Evolutionary conservation across 2,888 invertebrate genomes (phyloP), one percentile per base, ranked within the genome.

Genomic region (Torymus tubicola): DNA sequence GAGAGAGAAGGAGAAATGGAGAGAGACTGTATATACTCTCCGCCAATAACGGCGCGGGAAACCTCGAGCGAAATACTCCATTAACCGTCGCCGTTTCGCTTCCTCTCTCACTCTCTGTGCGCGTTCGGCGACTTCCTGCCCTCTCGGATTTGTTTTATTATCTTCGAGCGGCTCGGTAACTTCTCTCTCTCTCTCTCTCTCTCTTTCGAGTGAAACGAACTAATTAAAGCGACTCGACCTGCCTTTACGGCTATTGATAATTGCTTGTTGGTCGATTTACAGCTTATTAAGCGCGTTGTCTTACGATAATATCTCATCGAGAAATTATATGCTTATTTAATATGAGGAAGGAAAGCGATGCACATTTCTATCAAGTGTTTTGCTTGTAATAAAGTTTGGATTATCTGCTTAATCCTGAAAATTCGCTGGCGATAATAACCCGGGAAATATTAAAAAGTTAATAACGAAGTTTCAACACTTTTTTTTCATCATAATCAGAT

Each of bases 211-310:
- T 53, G n/a, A 53, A 74, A 52, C 52, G 50, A 67, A 24, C 67
- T 61, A 68, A 68, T 76, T 76, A 76, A 52, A 16, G 21, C 55
- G 50, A 21, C 58, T 58, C 1, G 21, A 2, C 65, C 57, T 65
- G 4, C 31, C 52, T 74, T 64, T 31, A 60, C 52, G 50, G 53
- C 57, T 65, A 57, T 74, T 74, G n/a, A 52, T 52, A 71, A 71
- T 71, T 61, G 21, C 60, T 21, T 31, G 31, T 31, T 31, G 31
- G 31, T 60, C 31, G 11, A 31, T 55, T 53, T 55, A 55, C 16
- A 57, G 16, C 2, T 55, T 64, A 73, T 73, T 52, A 64, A 64
- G 55, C 31, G 8, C 14, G 68, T 24, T 57, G 11, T 12, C 4
- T n/a, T 2, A 14, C 31, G 31, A 69, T 13, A 4, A 14, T 24